Percentiles rank a stretch among this genome's conserved stretches.
phyloP scores from a whole-genome alignment of 2,888 invertebrate genomes.

The Conus canariensis region DNA sequence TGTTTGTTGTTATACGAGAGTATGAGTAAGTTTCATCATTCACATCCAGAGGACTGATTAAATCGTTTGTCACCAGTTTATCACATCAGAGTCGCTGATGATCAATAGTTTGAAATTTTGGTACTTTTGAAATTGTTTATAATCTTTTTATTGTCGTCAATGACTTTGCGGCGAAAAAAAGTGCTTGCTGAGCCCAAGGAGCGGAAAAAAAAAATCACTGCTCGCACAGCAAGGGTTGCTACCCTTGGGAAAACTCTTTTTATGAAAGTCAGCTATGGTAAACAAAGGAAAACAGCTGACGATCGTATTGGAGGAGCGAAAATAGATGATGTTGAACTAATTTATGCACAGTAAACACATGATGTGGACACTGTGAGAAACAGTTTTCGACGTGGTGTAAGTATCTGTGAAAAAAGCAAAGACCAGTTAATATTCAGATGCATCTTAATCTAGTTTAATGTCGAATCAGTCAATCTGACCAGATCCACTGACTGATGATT shows the following conservation, averaged over 20 bases:
- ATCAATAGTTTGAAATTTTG: too few relatives aligned
- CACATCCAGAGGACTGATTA: too few relatives aligned
- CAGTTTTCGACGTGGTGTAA: background rate
- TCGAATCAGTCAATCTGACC: background rate
- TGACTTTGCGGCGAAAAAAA: too few relatives aligned
- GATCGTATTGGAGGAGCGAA: slow-evolving; percentile 7
- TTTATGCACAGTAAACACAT: slow-evolving; percentile 6
- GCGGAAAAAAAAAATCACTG: too few relatives aligned
- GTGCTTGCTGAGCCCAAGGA: too few relatives aligned
- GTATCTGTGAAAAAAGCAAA: background rate
- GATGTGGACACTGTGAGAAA: background rate
- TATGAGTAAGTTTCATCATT: too few relatives aligned
- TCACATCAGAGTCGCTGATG: too few relatives aligned
- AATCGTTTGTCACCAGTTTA: too few relatives aligned
- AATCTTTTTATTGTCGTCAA: too few relatives aligned
- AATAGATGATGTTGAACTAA: background rate
- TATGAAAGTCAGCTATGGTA: background rate
- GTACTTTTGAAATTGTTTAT: too few relatives aligned
- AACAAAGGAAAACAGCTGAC: slow-evolving; percentile 22
- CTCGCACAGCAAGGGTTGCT: background rate
- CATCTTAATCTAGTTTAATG: background rate
- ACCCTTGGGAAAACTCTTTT: background rate
- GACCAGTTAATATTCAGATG: background rate
- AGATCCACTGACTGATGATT: background rate
- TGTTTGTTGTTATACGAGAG: too few relatives aligned